Conservation (phyloP, 2,888 invertebrate genomes). For the Trissoscelio sp. region DNA sequence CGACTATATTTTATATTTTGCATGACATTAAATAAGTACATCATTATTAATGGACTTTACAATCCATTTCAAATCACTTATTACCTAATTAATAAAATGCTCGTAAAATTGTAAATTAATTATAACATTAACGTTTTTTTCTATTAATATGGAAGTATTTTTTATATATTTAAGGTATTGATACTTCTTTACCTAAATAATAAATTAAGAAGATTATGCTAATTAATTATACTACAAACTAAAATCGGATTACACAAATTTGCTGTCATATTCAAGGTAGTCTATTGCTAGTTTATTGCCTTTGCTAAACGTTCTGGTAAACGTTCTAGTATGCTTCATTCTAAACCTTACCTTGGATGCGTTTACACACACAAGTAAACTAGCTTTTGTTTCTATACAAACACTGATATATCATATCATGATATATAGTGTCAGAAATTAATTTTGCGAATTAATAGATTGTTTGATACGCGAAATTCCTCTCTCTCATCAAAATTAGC, state of each 20-base stretch:
- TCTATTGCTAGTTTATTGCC: conserved; percentile 19
- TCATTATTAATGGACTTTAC: conserved; percentile 7
- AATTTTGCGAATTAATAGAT: conserved; percentile 12
- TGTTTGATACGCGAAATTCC: neutral
- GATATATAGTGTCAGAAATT: conserved; percentile 10
- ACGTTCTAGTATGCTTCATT: conserved; percentile 1
- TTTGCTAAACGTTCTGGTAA: conserved; percentile 14
- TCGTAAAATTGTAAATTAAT: too few species aligned
- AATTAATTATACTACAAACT: neutral
- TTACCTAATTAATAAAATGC: too few species aligned
- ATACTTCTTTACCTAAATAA: too few species aligned
- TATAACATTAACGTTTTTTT: too few species aligned
- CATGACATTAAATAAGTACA: conserved; percentile 1
- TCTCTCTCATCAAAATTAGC: neutral
- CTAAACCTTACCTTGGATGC: neutral
- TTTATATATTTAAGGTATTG: too few species aligned
- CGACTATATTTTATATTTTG: conserved; percentile 11
- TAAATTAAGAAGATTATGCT: neutral
- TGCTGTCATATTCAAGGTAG: neutral
- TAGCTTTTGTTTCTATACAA: conserved; percentile 17
- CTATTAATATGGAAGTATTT: too few species aligned
- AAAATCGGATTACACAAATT: conserved; percentile 11
- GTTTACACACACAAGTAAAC: conserved; percentile 15
- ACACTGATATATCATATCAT: conserved; percentile 14
- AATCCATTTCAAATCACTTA: too few species aligned